Evolutionary conservation across 2,888 invertebrate genomes (phyloP).

Genomic region (Chrysolina americana): DNA sequence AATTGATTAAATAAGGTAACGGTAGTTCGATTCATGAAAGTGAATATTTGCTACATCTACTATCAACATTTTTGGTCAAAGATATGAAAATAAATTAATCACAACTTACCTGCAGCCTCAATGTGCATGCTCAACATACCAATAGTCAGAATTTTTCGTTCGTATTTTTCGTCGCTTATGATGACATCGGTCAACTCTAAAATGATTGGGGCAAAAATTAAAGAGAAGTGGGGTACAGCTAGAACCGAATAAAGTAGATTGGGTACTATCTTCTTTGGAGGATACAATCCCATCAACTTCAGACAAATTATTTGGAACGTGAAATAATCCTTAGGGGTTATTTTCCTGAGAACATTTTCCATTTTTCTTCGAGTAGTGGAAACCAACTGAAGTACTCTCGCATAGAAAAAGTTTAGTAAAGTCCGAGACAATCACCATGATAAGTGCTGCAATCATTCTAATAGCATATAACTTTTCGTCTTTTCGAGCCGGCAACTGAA

Average conservation of each 20-base stretch:
- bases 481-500: too few relatives aligned
- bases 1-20: too few relatives aligned
- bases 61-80: too few relatives aligned
- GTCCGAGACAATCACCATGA: too few relatives aligned
- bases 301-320: not conserved
- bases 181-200: not conserved
- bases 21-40: too few relatives aligned
- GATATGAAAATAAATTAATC: not conserved
- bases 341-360: not conserved
- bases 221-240: not conserved
- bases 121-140: conserved; percentile 2
- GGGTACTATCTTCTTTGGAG: not conserved
- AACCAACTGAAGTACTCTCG: not conserved
- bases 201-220: not conserved
- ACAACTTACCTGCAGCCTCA: not conserved
- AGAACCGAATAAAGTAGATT: not conserved
- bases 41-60: too few relatives aligned
- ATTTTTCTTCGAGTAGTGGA: not conserved
- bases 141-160: conserved; percentile 1
- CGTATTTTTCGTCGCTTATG: not conserved
- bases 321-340: not conserved
- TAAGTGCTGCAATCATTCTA: not conserved
- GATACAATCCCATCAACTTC: not conserved
- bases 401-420: not conserved
- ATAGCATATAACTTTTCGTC: not conserved